These are phyloP conservation scores for Notamacropus eugenii DNA, from an alignment of 2,797 vertebrate genomes.

Conservation along the genomic window DNA sequence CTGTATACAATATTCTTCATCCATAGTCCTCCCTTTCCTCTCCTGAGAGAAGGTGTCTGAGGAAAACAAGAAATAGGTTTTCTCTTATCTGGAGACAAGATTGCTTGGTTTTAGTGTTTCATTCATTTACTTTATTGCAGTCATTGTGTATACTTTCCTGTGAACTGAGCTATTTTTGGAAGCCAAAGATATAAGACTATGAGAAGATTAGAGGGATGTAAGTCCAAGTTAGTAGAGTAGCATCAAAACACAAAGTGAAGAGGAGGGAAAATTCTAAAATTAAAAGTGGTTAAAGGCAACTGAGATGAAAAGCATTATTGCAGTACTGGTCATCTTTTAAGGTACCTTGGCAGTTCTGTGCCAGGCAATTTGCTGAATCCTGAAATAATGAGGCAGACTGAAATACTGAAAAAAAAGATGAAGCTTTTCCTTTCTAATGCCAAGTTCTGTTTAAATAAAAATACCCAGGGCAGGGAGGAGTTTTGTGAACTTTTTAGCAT, in stretches of 20 bases:
- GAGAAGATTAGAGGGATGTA: background rate
- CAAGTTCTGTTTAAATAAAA: background rate
- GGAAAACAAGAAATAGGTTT: background rate
- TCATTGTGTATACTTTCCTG: background rate
- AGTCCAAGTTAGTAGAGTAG: background rate
- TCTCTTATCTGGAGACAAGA: background rate
- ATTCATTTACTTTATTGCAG: background rate
- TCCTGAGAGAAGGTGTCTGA: background rate
- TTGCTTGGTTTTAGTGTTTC: background rate
- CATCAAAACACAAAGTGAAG: background rate
- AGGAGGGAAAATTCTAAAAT: background rate
- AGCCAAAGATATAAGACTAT: background rate
- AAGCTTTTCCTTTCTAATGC: background rate
- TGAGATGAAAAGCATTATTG: background rate
- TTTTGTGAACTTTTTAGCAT: background rate
- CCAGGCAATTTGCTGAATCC: background rate
- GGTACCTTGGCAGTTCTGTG: background rate
- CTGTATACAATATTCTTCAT: background rate
- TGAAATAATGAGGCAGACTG: background rate
- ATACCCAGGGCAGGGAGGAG: too few species aligned
- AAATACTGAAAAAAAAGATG: background rate
- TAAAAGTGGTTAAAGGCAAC: background rate
- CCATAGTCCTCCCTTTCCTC: background rate
- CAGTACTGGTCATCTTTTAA: background rate
- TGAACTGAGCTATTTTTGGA: background rate